Evolutionary conservation across 1,140 invertebrate species (phyloP), one percentile per base, ranked within the genome.

Genomic region (Drosophila sechellia): DNA sequence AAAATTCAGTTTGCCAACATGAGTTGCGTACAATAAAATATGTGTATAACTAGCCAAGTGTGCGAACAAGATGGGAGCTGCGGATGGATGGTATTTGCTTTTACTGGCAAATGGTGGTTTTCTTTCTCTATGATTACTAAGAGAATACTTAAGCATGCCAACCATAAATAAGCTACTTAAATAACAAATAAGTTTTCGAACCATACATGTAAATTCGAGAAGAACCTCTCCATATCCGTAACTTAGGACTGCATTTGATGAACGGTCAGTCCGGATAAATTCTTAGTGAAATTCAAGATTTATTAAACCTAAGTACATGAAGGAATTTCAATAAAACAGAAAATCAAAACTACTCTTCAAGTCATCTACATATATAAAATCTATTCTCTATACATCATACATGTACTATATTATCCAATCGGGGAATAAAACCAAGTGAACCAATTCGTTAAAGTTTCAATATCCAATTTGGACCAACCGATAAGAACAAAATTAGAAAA

Each of bases 391-490:
- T 42, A 4, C 42, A 45, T 52, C 1, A 31, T 8, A 68, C 27
- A 63, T 46, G 34, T 31, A 45, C 22, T 53, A 68, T 13, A 22
- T 31, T 59, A 63, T 43, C 60, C 60, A 49, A 48, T 25, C 43
- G 66, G 40, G 65, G 68, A 70, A 64, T 64, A 52, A 72, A 74
- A 50, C 40, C 34, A 75, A 74, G 69, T 65, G 73, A 87, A 87
- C 83, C 83, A 86, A 86, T 60, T 58, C 57, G 75, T 78, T 63
- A 87, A 87, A 60, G 75, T 83, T 79, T 86, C 75, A 87, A 87
- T 79, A 86, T 81, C 85, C 83, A 79, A 68, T 89, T 86, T 77
- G 83, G 83, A 86, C 83, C 72, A 75, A 75, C 66, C 52, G 40
- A 54, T 46, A 69, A 31, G 48, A 78, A 39, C 11, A 45, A 49